phyloP scores from a whole-genome alignment of 2,113 vertebrate genomes.

The Pachyramphus minor region DNA sequence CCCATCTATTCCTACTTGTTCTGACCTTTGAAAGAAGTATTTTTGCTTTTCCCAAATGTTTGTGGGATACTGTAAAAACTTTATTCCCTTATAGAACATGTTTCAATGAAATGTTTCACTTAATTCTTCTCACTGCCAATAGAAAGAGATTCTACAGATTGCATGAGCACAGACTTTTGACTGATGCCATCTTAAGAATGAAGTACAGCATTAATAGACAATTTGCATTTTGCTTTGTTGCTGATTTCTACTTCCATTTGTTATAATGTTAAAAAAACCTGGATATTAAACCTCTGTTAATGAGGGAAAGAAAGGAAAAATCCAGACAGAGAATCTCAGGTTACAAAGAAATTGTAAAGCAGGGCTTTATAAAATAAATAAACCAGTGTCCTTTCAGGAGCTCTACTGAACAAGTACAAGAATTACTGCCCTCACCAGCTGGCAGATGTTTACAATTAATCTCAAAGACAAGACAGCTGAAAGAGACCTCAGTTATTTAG shows the following conservation, averaged over 20 bases:
- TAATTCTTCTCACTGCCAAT: not conserved
- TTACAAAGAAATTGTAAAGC: not conserved
- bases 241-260: not conserved
- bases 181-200: not conserved
- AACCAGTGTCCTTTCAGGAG: not conserved
- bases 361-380: not conserved
- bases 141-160: not conserved
- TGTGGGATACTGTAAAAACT: not conserved
- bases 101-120: not conserved
- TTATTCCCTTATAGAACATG: not conserved
- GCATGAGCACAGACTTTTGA: not conserved
- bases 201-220: not conserved
- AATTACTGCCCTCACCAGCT: not conserved
- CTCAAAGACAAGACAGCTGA: not conserved
- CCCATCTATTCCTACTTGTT: not conserved
- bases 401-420: not conserved
- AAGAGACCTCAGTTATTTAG: not conserved
- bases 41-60: not conserved
- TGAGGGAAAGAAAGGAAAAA: not conserved
- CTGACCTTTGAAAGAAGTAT: constrained; percentile 9
- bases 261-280: not conserved
- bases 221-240: not conserved
- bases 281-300: not conserved
- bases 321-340: not conserved
- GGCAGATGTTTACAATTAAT: not conserved